Percentiles rank a stretch among this genome's conserved stretches.
Conservation (phyloP, 2,797 vertebrate genomes). For the Pipistrellus pipistrellus region DNA sequence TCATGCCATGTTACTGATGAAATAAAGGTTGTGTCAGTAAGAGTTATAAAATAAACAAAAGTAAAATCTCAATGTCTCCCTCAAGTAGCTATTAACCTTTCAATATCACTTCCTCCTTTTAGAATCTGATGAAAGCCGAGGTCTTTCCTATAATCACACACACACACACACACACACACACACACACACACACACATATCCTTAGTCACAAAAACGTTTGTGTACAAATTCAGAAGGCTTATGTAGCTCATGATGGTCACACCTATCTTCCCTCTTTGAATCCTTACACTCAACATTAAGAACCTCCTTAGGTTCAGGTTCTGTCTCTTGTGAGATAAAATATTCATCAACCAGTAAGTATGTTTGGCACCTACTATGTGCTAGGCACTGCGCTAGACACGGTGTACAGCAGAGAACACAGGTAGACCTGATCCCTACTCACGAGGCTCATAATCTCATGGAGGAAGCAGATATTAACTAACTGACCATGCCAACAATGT, state of each 20-base stretch:
- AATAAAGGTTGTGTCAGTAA: conserved; percentile 49
- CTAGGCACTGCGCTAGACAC: not conserved
- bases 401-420: not conserved
- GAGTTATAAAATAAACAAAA: conserved; percentile 67
- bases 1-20: conserved; percentile 28
- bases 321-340: not conserved
- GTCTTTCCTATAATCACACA: not conserved
- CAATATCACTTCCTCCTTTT: conserved; percentile 17
- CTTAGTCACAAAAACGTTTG: not conserved
- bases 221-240: not conserved
- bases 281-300: not conserved
- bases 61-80: conserved; percentile 55
- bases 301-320: not conserved
- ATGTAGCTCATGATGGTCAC: not conserved
- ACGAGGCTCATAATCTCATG: not conserved
- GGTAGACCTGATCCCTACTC: not conserved
- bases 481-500: not conserved
- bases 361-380: not conserved
- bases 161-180: not conserved
- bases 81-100: conserved; percentile 66
- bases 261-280: not conserved
- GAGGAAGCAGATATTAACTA: not conserved
- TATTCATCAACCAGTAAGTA: not conserved
- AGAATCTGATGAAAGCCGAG: conserved; percentile 25
- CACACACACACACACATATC: not conserved